These are phyloP conservation scores for Probaryconus sp. DNA, from an alignment of 1,140 invertebrate species.

Conservation along the genomic window DNA sequence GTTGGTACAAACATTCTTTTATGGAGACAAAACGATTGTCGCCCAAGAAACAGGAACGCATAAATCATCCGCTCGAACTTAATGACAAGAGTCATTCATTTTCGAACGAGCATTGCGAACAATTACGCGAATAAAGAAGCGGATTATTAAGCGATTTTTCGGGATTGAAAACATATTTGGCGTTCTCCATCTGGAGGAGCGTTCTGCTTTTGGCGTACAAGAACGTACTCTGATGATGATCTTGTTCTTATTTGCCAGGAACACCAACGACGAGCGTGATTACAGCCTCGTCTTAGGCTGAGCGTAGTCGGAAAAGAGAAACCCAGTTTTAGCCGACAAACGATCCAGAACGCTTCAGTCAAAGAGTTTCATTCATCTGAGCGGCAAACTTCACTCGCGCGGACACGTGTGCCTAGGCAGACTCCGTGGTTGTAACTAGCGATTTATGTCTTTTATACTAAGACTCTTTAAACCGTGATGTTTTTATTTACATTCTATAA, in stretches of 20 bases:
- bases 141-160: constrained; percentile 20
- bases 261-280: constrained; percentile 66
- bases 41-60: background rate
- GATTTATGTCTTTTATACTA: constrained; percentile 73
- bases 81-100: constrained; percentile 27
- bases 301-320: constrained; percentile 64
- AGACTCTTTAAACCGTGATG: constrained; percentile 45
- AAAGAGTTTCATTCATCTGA: constrained; percentile 76
- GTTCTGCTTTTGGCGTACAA: background rate
- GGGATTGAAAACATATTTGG: constrained; percentile 37
- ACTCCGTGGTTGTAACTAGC: constrained; percentile 70
- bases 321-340: constrained; percentile 64
- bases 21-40: background rate
- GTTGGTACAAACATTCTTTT: constrained; percentile 22
- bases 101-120: constrained; percentile 8
- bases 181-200: constrained; percentile 24
- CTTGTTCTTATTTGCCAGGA: constrained; percentile 48
- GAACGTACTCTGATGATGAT: background rate
- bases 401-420: constrained; percentile 69
- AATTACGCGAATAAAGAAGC: constrained; percentile 22
- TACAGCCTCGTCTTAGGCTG: constrained; percentile 38
- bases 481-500: constrained; percentile 48
- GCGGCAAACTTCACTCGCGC: constrained; percentile 73
- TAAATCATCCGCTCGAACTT: constrained; percentile 21
- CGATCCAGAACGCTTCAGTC: constrained; percentile 68